Evolutionary conservation across 2,888 invertebrate genomes (phyloP).

Genomic region (Drosophila maculinotata): DNA sequence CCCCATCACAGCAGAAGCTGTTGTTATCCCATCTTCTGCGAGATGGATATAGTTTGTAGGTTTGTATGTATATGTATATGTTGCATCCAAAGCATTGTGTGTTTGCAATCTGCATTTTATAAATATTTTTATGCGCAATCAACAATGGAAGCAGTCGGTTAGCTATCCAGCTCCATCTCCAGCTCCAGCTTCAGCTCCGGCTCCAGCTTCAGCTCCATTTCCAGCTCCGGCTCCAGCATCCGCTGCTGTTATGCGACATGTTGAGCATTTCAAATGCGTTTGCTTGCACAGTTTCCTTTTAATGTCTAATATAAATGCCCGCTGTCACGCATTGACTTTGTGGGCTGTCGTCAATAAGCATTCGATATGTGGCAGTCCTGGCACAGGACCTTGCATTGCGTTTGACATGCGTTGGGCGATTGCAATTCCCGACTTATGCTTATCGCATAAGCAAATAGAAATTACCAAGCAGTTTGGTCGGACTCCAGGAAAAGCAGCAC

Average conservation of each 20-base stretch:
- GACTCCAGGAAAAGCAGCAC: conserved; percentile 1
- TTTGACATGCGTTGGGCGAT: conserved; percentile 51
- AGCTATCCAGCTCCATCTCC: conserved; percentile 23
- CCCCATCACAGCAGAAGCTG: conserved; percentile 4
- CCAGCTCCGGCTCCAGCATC: conserved; percentile 4
- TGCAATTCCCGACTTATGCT: conserved; percentile 61
- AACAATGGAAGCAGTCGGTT: conserved; percentile 61
- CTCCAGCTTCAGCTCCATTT: conserved; percentile 19
- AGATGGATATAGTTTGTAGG: conserved; percentile 6
- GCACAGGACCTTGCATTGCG: conserved; percentile 38
- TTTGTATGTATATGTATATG: background rate
- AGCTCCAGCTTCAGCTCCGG: no score
- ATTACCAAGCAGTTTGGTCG: conserved; percentile 32
- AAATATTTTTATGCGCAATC: conserved; percentile 74
- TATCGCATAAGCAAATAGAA: conserved; percentile 75
- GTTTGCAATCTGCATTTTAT: conserved; percentile 79
- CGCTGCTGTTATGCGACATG: conserved; percentile 50
- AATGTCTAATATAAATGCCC: conserved; percentile 78
- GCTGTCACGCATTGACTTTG: conserved; percentile 67
- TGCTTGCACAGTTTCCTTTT: conserved; percentile 52
- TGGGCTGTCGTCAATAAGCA: conserved; percentile 46
- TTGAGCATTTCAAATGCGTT: conserved; percentile 67
- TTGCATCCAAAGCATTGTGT: conserved; percentile 38
- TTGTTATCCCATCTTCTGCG: conserved; percentile 34
- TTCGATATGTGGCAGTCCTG: conserved; percentile 42